phyloP scores from a whole-genome alignment of 2,113 vertebrate species.

The Otolemur garnettii region DNA sequence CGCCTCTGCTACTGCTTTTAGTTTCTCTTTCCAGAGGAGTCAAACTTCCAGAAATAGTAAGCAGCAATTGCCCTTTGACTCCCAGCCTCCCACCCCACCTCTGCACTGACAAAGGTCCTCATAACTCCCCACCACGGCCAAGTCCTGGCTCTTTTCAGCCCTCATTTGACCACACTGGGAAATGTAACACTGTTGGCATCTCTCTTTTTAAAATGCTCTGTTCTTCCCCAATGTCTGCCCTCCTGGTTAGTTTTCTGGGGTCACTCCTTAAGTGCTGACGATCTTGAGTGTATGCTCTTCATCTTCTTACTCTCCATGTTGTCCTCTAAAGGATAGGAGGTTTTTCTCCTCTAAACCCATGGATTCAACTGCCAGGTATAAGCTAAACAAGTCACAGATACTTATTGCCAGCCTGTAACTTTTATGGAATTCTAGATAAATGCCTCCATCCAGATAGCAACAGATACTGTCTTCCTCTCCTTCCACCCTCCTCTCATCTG shows the following conservation, averaged over 20 bases:
- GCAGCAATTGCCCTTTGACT: background rate
- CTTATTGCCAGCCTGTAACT: background rate
- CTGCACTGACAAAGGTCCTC: background rate
- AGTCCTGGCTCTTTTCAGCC: background rate
- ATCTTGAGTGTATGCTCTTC: background rate
- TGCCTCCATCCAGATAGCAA: background rate
- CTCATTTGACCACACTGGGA: background rate
- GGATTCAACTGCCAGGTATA: background rate
- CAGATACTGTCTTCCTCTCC: background rate
- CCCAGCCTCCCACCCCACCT: background rate
- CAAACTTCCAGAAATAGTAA: slow-evolving; percentile 13
- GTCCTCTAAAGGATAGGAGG: background rate
- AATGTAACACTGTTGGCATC: background rate
- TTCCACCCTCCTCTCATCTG: background rate
- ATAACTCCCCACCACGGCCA: background rate
- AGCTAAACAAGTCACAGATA: background rate
- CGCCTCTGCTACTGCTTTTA: background rate
- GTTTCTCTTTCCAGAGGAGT: slow-evolving; percentile 56
- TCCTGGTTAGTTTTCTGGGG: slow-evolving; percentile 19
- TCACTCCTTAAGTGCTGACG: background rate
- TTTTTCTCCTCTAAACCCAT: background rate
- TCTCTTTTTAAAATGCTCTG: slow-evolving; percentile 19
- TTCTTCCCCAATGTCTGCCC: slow-evolving; percentile 23
- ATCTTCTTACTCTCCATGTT: background rate
- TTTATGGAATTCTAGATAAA: background rate